phyloP scores from a whole-genome alignment of 2,797 vertebrate species.

The Scolopax bukidnonensis region DNA sequence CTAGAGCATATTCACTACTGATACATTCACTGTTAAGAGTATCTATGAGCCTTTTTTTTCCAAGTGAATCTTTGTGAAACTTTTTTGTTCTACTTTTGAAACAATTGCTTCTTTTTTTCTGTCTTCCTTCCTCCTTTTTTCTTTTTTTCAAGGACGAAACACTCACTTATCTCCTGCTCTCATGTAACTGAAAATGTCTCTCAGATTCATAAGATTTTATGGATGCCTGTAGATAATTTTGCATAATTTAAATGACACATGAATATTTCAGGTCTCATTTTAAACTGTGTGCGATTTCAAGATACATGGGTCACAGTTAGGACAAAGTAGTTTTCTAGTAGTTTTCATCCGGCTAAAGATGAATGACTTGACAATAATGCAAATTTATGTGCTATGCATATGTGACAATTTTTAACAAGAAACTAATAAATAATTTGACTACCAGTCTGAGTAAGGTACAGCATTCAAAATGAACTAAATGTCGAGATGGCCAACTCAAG shows the following conservation, averaged over 20 bases:
- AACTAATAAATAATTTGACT: not conserved
- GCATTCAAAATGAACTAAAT: not conserved
- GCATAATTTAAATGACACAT: conserved; percentile 48
- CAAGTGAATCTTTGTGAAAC: not conserved
- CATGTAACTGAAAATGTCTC: conserved; percentile 18
- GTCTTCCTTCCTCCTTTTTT: too few relatives aligned
- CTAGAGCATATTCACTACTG: not conserved
- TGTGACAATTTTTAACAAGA: not conserved
- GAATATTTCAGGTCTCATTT: conserved; percentile 38
- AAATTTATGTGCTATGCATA: not conserved
- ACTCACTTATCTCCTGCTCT: not conserved
- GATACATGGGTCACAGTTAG: not conserved
- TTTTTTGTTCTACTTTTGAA: not conserved
- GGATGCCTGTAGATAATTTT: conserved; percentile 4
- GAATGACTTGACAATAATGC: not conserved
- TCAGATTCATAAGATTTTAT: conserved; percentile 17
- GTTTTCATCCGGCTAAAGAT: not conserved
- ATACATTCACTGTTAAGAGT: not conserved
- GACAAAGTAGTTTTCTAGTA: not conserved
- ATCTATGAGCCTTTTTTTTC: not conserved
- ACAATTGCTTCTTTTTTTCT: not conserved
- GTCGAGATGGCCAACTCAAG: not conserved
- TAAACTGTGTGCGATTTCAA: conserved; percentile 4
- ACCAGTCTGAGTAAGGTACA: not conserved
- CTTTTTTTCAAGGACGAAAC: not conserved